Evolutionary conservation across 2,797 vertebrate species (phyloP).

Genomic region (Austrolebias charrua): DNA sequence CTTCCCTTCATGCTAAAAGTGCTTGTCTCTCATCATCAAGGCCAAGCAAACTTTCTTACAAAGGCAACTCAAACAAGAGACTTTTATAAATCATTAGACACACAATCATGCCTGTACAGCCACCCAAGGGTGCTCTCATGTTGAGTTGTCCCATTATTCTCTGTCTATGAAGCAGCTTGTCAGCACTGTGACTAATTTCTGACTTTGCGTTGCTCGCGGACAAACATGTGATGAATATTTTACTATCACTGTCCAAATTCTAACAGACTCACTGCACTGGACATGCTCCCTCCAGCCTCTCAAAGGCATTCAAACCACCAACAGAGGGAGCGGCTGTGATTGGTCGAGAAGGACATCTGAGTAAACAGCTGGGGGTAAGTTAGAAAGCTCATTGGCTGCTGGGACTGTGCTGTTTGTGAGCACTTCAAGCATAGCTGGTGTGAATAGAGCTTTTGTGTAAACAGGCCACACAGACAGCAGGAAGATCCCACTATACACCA

Average conservation of each 20-base stretch:
- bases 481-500: slow-evolving; percentile 13
- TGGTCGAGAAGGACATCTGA: slow-evolving; percentile 69
- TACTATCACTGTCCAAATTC: slow-evolving; percentile 10
- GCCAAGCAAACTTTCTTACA: neutral
- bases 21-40: neutral
- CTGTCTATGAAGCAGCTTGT: slow-evolving; percentile 32
- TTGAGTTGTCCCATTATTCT: slow-evolving; percentile 42
- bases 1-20: neutral
- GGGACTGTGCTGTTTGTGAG: slow-evolving; percentile 34
- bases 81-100: slow-evolving; percentile 32
- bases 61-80: slow-evolving; percentile 5
- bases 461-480: slow-evolving; percentile 34
- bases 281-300: slow-evolving; percentile 1
- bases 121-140: slow-evolving; percentile 15
- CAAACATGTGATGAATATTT: slow-evolving; percentile 20
- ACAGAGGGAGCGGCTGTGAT: slow-evolving; percentile 25
- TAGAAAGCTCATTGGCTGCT: slow-evolving; percentile 57
- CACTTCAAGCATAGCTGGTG: slow-evolving; percentile 30
- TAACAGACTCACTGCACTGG: slow-evolving; percentile 4
- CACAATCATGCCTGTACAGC: neutral
- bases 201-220: slow-evolving; percentile 16
- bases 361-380: slow-evolving; percentile 39
- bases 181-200: slow-evolving; percentile 30
- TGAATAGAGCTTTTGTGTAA: slow-evolving; percentile 65
- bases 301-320: slow-evolving; percentile 23